A percentile compares a stretch with the other conserved stretches of the same genome.
Evolutionary conservation across 2,888 invertebrate genomes (phyloP).

Genomic region (Sussaba pulchella): DNA sequence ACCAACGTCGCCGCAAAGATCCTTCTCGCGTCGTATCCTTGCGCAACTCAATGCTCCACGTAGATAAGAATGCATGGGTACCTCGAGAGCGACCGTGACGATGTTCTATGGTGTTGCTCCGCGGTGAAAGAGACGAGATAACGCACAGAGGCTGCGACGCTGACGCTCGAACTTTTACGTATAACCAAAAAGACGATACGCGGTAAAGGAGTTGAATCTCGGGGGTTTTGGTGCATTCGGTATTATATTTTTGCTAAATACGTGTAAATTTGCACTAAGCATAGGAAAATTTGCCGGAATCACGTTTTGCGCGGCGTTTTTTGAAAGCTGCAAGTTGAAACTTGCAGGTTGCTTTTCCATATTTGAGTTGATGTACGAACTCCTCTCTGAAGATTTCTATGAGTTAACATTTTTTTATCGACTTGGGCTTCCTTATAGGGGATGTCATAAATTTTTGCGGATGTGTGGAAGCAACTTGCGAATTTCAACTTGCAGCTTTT

Average conservation of each 20-base stretch:
- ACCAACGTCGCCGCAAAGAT: slow-evolving; percentile 28
- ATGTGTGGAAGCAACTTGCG: too few relatives aligned
- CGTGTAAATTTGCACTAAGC: too few relatives aligned
- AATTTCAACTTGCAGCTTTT: too few relatives aligned
- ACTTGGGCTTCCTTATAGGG: too few relatives aligned
- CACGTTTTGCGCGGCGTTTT: too few relatives aligned
- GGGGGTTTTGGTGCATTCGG: neutral
- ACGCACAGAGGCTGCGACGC: neutral
- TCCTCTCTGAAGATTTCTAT: too few relatives aligned
- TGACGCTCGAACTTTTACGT: neutral
- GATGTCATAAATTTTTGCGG: too few relatives aligned
- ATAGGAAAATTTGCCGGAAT: too few relatives aligned
- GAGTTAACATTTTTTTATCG: too few relatives aligned
- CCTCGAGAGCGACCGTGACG: slow-evolving; percentile 24
- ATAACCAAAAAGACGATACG: neutral
- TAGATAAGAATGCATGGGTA: slow-evolving; percentile 22
- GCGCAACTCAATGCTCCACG: slow-evolving; percentile 7
- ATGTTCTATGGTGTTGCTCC: neutral
- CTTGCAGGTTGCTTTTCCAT: too few relatives aligned
- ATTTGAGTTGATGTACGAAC: too few relatives aligned
- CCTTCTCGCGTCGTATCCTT: slow-evolving; percentile 12
- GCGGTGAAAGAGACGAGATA: neutral
- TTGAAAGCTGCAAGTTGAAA: too few relatives aligned
- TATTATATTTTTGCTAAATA: slow-evolving; percentile 8
- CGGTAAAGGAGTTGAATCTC: neutral